Base-by-base conservation (phyloP, 2,888 invertebrate species). In the Ashinkailepas kermadecensis region DNA sequence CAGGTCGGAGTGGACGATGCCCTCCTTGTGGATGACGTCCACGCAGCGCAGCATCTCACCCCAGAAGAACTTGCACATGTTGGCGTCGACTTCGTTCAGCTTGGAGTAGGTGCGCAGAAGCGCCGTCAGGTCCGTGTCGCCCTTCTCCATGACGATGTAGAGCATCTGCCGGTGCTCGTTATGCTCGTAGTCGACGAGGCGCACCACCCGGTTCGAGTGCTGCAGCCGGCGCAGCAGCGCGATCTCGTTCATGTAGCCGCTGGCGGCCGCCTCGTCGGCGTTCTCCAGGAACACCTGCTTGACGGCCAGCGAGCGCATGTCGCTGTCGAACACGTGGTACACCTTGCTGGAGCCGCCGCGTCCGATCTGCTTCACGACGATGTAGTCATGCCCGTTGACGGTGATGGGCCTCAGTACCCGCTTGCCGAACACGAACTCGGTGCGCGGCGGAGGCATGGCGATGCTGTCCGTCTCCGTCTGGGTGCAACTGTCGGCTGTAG, bases 1-100 rank as follows among this genome's bases (percentile, higher is more conserved):
- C 85, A 99, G 88, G 88, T 99, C 99, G 0, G 96, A 94, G 88
- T 99, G 99, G 85, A 99, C 95, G 4, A 99, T 95, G 81, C 95
- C 96, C 88, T 94, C 91, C 85, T 92, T 91, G 86, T 99, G 98
- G 86, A 99, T 96, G 86, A 95, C 94, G 85, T 93, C 90, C 9
- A 99, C 98, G 59, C 96, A 95, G 83, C 92, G 91, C 81, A 99
- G 89, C 95, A 99, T 98, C 88, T 96, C 94, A 87, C 93, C 92
- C 95, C 97, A 97, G 89, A 95, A 97, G 87, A 93, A 94, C 84
- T 94, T 90, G 81, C 96, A 91, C 86, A 93, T 92, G 82, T 93
- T 92, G n/a, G 92, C 89, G 81, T 93, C 92, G 82, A 95, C 88
- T 80, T 84, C 88, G 87, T 84, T 88, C 87, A 80, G 83, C 39